phyloP scores from a whole-genome alignment of 2,888 invertebrate species.

The Trissolcus brochymenae region DNA sequence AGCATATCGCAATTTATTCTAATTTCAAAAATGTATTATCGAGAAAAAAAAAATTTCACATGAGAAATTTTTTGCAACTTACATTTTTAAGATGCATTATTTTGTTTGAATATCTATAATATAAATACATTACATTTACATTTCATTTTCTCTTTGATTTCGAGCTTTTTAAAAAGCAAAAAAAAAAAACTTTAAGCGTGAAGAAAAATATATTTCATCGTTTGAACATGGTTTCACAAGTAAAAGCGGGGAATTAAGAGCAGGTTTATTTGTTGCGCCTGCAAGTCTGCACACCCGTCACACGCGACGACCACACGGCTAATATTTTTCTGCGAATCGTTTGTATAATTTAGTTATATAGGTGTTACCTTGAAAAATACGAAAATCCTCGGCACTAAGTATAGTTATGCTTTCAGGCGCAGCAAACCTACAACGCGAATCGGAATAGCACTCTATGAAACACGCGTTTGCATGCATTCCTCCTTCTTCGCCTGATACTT shows the following conservation, averaged over 20 bases:
- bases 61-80: too few species aligned
- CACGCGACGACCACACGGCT: slow-evolving; percentile 37
- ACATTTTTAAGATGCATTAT: too few species aligned
- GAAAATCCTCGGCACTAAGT: slow-evolving; percentile 37
- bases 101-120: too few species aligned
- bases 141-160: too few species aligned
- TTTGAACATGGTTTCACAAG: slow-evolving; percentile 17
- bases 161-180: neutral
- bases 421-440: slow-evolving; percentile 25
- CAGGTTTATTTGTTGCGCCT: slow-evolving; percentile 29
- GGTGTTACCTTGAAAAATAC: slow-evolving; percentile 52
- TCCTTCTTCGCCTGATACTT: neutral
- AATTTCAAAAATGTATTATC: too few species aligned
- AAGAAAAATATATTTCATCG: neutral
- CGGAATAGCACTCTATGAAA: slow-evolving; percentile 19
- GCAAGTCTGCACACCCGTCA: slow-evolving; percentile 29
- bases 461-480: slow-evolving; percentile 4
- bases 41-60: too few species aligned
- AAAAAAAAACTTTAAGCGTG: neutral
- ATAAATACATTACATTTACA: too few species aligned
- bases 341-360: slow-evolving; percentile 48
- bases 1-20: slow-evolving; percentile 9
- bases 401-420: slow-evolving; percentile 32
- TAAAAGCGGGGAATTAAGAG: slow-evolving; percentile 26
- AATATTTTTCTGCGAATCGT: slow-evolving; percentile 42